Evolutionary conservation across 2,797 vertebrate genomes (phyloP).

Genomic region (Ataeniobius toweri): DNA sequence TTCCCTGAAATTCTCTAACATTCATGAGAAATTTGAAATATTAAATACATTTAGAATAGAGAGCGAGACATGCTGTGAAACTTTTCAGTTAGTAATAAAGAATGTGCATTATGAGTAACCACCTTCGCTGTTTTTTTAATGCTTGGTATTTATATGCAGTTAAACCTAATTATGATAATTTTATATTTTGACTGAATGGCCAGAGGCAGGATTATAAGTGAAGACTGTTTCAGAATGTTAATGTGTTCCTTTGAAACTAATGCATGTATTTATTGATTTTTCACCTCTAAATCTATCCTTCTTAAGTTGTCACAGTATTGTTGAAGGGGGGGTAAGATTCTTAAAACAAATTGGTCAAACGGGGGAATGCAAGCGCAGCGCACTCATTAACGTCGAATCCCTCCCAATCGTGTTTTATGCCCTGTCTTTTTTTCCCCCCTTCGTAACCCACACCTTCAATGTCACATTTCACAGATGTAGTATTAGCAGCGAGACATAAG

Average conservation of each 20-base stretch:
- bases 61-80: slow-evolving; percentile 21
- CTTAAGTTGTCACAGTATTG: slow-evolving; percentile 75
- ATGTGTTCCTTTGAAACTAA: slow-evolving; percentile 80
- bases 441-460: slow-evolving; percentile 74
- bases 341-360: slow-evolving; percentile 62
- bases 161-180: slow-evolving; percentile 86
- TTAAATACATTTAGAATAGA: slow-evolving; percentile 2
- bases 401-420: slow-evolving; percentile 37
- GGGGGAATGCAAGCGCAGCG: slow-evolving; percentile 38
- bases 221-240: slow-evolving; percentile 79
- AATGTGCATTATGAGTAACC: slow-evolving; percentile 57
- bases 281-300: slow-evolving; percentile 72
- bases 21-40: slow-evolving; percentile 16
- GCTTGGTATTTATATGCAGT: slow-evolving; percentile 83
- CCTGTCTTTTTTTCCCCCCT: slow-evolving; percentile 18
- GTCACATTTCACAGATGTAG: slow-evolving; percentile 84
- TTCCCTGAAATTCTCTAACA: slow-evolving; percentile 34
- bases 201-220: slow-evolving; percentile 77
- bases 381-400: slow-evolving; percentile 55
- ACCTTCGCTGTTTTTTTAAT: slow-evolving; percentile 69
- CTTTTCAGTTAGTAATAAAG: slow-evolving; percentile 43
- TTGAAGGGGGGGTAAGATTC: slow-evolving; percentile 11
- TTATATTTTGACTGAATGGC: slow-evolving; percentile 82
- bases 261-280: slow-evolving; percentile 83
- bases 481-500: slow-evolving; percentile 63